Conservation (phyloP, 1,140 invertebrate species). For the Drosophila jambulina region DNA sequence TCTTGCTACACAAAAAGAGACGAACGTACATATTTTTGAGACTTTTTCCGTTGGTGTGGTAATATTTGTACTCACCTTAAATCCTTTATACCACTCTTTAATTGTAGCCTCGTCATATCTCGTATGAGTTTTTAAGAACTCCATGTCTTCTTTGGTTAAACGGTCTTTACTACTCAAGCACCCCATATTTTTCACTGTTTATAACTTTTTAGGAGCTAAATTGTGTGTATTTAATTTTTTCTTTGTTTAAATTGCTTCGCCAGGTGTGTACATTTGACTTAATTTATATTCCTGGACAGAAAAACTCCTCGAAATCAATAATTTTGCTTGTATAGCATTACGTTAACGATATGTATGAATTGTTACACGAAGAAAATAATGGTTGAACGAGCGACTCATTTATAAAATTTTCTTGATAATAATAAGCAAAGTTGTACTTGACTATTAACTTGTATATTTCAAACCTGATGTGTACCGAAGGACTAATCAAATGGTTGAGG, state of each 20-base stretch:
- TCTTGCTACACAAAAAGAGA: conserved; percentile 93
- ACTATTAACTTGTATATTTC: conserved; percentile 73
- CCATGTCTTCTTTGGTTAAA: conserved; percentile 98
- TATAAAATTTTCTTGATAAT: conserved; percentile 55
- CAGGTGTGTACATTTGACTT: conserved; percentile 59
- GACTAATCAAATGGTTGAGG: conserved; percentile 62
- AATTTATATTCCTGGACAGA: conserved; percentile 51
- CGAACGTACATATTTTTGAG: conserved; percentile 35
- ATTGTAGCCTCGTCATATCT: conserved; percentile 98
- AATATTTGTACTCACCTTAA: conserved; percentile 90
- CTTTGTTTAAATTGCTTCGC: conserved; percentile 48
- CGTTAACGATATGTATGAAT: conserved; percentile 74
- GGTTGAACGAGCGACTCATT: conserved; percentile 44
- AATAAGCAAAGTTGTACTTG: conserved; percentile 58
- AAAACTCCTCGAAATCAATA: conserved; percentile 63
- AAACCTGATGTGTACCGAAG: conserved; percentile 73
- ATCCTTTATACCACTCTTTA: conserved; percentile 99
- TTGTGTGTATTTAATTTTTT: conserved; percentile 59
- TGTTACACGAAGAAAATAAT: conserved; percentile 51
- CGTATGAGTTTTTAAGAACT: conserved; percentile 97
- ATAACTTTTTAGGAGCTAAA: conserved; percentile 61
- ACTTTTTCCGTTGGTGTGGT: conserved; percentile 20
- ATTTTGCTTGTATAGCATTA: conserved; percentile 70
- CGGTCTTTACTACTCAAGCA: conserved; percentile 98
- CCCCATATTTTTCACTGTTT: conserved; percentile 88